Conservation (phyloP, 2,113 vertebrate genomes). For the Thermophis baileyi region DNA sequence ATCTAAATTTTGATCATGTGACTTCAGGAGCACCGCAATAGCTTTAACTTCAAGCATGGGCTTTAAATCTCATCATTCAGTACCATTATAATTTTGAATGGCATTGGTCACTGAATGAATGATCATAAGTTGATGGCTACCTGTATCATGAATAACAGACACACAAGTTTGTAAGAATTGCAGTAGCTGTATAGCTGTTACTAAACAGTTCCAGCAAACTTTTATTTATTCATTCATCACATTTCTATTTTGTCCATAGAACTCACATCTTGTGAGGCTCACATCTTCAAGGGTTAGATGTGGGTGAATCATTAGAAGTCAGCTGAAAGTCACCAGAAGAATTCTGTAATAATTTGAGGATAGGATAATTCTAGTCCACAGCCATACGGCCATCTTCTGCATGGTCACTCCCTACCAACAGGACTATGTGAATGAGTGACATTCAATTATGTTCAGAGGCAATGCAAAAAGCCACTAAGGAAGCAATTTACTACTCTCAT, state of each 20-base stretch:
- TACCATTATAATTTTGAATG: not conserved
- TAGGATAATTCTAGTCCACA: constrained; percentile 63
- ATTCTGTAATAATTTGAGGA: constrained; percentile 52
- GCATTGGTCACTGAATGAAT: not conserved
- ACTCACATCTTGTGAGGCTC: too few relatives aligned
- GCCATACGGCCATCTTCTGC: constrained; percentile 66
- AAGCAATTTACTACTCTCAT: constrained; percentile 69
- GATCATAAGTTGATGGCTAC: not conserved
- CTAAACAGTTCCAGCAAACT: not conserved
- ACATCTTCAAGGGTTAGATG: not conserved
- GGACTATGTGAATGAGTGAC: constrained; percentile 70
- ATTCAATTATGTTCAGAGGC: constrained; percentile 75
- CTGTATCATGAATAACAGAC: not conserved
- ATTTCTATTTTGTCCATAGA: not conserved
- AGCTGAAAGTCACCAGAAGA: constrained; percentile 57
- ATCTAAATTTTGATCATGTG: not conserved
- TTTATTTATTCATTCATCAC: not conserved
- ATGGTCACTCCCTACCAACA: constrained; percentile 63
- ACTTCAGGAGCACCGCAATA: not conserved
- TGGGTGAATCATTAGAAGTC: not conserved
- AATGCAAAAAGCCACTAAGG: constrained; percentile 71
- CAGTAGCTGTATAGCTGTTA: not conserved
- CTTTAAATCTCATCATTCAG: not conserved
- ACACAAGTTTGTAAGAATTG: not conserved
- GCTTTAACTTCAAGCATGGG: too few relatives aligned